Percentiles rank a stretch among this genome's conserved stretches.
These are phyloP conservation scores for Nematostella vectensis DNA, from an alignment of 92 coral and sea anemone genomes.

Conservation along the genomic window DNA sequence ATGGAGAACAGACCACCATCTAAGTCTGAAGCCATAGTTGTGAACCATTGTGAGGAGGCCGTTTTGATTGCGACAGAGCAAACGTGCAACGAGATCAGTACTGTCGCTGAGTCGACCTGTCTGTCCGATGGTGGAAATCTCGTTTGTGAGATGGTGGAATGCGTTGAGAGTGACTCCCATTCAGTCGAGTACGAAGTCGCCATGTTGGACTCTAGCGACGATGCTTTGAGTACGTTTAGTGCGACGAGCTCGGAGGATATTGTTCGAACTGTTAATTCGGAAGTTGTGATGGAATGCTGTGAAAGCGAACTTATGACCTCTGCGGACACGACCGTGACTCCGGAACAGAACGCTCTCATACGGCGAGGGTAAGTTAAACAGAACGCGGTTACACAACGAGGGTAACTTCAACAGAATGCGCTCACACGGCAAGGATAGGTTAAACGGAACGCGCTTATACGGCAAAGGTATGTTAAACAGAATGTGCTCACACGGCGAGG, in stretches of 20 bases:
- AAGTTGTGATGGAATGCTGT: slow-evolving; percentile 56
- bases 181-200: slow-evolving; percentile 58
- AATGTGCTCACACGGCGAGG: too few species aligned
- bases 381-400: slow-evolving; percentile 55
- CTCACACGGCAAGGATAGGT: slow-evolving; percentile 54
- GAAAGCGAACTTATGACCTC: slow-evolving; percentile 21
- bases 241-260: slow-evolving; percentile 32
- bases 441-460: slow-evolving; percentile 42
- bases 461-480: slow-evolving; percentile 45
- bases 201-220: slow-evolving; percentile 45
- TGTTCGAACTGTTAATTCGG: slow-evolving; percentile 45
- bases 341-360: slow-evolving; percentile 49
- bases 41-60: neutral
- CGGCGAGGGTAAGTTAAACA: slow-evolving; percentile 62
- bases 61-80: neutral
- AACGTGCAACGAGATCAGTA: neutral
- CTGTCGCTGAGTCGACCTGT: neutral
- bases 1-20: neutral
- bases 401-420: slow-evolving; percentile 62
- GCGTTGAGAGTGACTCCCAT: slow-evolving; percentile 27
- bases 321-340: slow-evolving; percentile 50
- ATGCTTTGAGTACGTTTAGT: slow-evolving; percentile 46
- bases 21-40: neutral
- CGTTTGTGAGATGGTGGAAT: slow-evolving; percentile 21
- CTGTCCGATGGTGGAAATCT: neutral